These are phyloP conservation scores for Propithecus deckenii DNA, from an alignment of 2,797 vertebrate species.

Conservation along the genomic window DNA sequence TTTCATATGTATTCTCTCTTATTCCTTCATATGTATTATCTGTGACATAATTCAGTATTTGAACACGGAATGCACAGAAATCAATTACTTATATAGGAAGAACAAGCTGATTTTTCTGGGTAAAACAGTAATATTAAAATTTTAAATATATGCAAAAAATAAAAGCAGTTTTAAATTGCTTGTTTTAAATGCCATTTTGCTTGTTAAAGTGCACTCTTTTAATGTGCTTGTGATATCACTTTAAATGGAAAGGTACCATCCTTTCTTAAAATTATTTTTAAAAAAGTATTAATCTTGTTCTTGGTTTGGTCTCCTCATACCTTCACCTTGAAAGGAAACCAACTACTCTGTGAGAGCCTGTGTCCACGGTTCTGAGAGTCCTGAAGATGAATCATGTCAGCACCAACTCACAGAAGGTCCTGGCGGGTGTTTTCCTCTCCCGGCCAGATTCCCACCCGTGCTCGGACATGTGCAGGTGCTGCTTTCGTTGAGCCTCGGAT, in stretches of 20 bases:
- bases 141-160: constrained; percentile 11
- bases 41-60: not conserved
- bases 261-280: not conserved
- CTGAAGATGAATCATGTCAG: not conserved
- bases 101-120: not conserved
- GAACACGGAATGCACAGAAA: not conserved
- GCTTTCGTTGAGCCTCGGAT: not conserved
- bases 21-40: not conserved
- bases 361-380: not conserved
- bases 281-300: not conserved
- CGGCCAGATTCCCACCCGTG: not conserved
- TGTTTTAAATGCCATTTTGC: not conserved
- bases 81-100: not conserved
- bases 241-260: not conserved
- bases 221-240: not conserved
- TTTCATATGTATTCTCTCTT: not conserved
- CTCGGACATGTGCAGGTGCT: not conserved
- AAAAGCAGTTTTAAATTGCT: not conserved
- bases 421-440: not conserved
- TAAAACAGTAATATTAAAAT: not conserved
- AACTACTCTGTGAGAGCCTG: not conserved
- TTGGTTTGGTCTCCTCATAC: not conserved
- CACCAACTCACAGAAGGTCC: not conserved
- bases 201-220: not conserved
- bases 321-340: not conserved